Evolutionary conservation across 2,888 invertebrate genomes (phyloP), one percentile per base, ranked within the genome.

Genomic region (Plebejus argus): DNA sequence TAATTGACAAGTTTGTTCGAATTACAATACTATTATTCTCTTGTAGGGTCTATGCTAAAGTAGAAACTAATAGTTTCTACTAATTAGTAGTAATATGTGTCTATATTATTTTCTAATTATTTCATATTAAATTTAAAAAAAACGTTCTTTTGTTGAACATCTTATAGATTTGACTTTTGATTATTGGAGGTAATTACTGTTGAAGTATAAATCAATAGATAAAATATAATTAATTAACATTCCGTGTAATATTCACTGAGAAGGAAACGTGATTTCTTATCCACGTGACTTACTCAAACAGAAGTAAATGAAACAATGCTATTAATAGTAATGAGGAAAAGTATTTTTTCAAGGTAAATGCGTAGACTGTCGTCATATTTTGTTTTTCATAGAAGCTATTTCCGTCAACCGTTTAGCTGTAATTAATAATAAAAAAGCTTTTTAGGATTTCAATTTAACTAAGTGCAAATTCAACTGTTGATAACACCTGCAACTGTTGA

Each of bases 231-330:
- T 39, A 39, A 39, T 39, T 8, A 45, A 45, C 10, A 45, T 3
- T 45, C 45, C 10, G 45, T 45, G 10, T 12, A 12, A 66, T 28
- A 28, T 61, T 23, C 7, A 7, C 23, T 61, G 23, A 61, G 8
- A 12, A 2, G 18, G 10, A 66, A 66, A 28, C 28, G 18, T 33
- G 66, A 66, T 66, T 66, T 66, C 28, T 15, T 18, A 28, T 15
- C 28, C 66, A 66, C 66, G 66, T 66, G 66, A 66, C 28, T 33
- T 66, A 28, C 66, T 66, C 18, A 18, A 66, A 33, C 15, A 33
- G 66, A 66, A 66, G 15, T 33, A 66, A 66, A 66, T 15, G 66
- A 66, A 66, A 66, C 28, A 66, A 66, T 66, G 33, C 33, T 66
- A n/a, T 33, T 66, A 28, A 33, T 23, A 66, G 66, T 28, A 18